phyloP scores from a whole-genome alignment of 92 coral and sea anemone species.

The Zoanthus solanderi region DNA sequence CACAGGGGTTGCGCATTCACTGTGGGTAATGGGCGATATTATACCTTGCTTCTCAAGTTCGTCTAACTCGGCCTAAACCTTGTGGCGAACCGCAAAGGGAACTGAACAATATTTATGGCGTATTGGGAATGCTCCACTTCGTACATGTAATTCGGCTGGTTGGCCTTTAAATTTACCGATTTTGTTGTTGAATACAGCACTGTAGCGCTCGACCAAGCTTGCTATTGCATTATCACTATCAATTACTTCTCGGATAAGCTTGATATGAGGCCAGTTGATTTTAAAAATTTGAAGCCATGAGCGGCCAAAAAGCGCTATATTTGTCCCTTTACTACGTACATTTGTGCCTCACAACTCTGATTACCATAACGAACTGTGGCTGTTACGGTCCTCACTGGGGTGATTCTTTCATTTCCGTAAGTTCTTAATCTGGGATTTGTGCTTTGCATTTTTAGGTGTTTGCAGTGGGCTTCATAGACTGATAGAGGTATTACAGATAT shows the following conservation, averaged over 20 bases:
- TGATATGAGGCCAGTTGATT: slow-evolving; percentile 25
- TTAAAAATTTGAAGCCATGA: slow-evolving; percentile 5
- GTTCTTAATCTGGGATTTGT: not conserved
- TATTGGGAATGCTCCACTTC: not conserved
- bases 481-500: not conserved
- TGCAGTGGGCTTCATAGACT: not conserved
- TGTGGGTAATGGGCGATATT: not conserved
- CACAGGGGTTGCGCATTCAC: not conserved
- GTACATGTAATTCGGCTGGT: not conserved
- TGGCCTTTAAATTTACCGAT: not conserved
- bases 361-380: not conserved
- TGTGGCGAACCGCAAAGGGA: not conserved
- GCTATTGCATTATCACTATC: not conserved
- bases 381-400: not conserved
- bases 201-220: not conserved
- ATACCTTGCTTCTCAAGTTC: not conserved
- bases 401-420: not conserved
- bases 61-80: not conserved
- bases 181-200: slow-evolving; percentile 18
- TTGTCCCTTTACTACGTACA: slow-evolving; percentile 33
- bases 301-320: slow-evolving; percentile 19
- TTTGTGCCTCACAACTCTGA: not conserved
- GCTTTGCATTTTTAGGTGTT: not conserved
- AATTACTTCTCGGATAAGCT: not conserved
- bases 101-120: not conserved